Evolutionary conservation across 2,113 vertebrate species (phyloP), one percentile per base, ranked within the genome.

Genomic region (Spilogale gracilis): DNA sequence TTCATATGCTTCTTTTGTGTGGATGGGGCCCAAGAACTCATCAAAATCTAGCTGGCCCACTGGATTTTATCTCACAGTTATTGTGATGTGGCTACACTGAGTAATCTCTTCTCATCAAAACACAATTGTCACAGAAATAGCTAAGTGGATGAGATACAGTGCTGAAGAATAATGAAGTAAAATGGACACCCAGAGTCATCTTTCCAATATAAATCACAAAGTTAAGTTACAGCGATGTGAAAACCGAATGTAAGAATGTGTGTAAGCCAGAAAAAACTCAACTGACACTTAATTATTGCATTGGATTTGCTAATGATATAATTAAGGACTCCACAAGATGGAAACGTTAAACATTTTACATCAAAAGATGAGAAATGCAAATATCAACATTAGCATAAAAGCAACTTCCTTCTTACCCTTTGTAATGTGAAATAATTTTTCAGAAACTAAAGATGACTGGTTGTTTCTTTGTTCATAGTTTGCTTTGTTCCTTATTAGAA

Each of bases 101-200:
- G 76, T 88, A 98, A 98, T 98, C 96, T 98, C 93, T 98, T 98
- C 96, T 98, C 95, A 98, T 98, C 93, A 98, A 69, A 82, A 92
- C 95, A 98, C 89, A 98, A 98, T 87, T 97, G 96, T 83, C 97
- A 97, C 79, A 98, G 97, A 98, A 98, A 98, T 94, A 98, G 84
- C 97, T 98, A 98, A 98, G 97, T 98, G 96, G 92, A 98, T 98
- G 97, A 98, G 98, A 98, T 96, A 97, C 96, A 95, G 96, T 94
- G 96, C 94, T 96, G 87, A 98, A 97, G 97, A 97, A 98, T 96
- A 98, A 97, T 98, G 97, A 98, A 98, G 94, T 97, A 95, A 98
- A 98, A 98, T 96, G 95, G 98, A 97, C 65, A 71, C 94, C 93
- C 74, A 96, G 97, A 93, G 2, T 65, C 87, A 92, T 95, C 91